Base-by-base conservation (phyloP, 2,797 vertebrate species). In the Ptychobarbus kaznakovi region DNA sequence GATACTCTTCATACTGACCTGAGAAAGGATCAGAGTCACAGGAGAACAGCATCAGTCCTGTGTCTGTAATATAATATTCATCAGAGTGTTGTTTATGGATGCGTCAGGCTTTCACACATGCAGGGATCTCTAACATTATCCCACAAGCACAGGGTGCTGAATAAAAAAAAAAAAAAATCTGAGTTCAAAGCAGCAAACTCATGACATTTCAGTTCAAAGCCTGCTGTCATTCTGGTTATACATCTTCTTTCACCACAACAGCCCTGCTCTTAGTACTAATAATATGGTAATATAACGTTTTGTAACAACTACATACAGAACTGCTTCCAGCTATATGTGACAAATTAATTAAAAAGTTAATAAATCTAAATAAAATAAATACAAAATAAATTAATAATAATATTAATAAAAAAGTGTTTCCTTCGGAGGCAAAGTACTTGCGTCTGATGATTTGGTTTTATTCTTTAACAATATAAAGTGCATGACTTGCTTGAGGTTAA, bases 61-160 rank as follows among this genome's bases (percentile, higher is more conserved):
- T 1, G 0, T 35, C 35, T 77, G 75, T 7, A 8, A 65, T 80
- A 8, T 32, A 65, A 80, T 80, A 80, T 80, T 80, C 25, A 65
- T 32, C 58, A 79, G n/a, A 79, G 40, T 46, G n/a, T 18, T 63
- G n/a, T 44, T 46, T 79, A 79, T 78, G 9, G 5, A 63, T 28
- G n/a, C 16, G 11, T 42, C 2, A 38, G 51, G 40, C 53, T 25
- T 44, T 46, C 69, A 70, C 68, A 53, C 5, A 51, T 35, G 16
- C 15, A 22, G 16, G 16, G 0, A 25, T 35, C 53, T 40, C 53
- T 20, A 16, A 25, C 35, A 46, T n/a, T 42, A 20, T 58, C 51
- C 22, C 53, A 77, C 35, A 61, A 25, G 35, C 75, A 40, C 53
- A 25, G 4, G 8, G 12, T 61, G 2, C 1, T 38, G 8, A 49